Conservation (phyloP, 2,797 vertebrate species). For the Chiloscyllium punctatum region DNA sequence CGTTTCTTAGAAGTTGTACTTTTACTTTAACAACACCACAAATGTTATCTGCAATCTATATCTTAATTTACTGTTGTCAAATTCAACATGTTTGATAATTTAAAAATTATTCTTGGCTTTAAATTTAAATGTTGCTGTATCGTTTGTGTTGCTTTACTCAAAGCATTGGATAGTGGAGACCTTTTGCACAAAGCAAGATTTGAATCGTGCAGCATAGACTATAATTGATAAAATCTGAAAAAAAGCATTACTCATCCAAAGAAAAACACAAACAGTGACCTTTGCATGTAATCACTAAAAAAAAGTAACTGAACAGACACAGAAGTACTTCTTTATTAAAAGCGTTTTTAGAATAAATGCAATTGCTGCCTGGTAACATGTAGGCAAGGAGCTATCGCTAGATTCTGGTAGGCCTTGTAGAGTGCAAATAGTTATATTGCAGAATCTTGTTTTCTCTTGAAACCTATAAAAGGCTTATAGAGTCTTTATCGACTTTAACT, state of each 20-base stretch:
- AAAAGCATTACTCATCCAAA: background rate
- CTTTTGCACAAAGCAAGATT: background rate
- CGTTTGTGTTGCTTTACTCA: background rate
- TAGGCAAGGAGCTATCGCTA: background rate
- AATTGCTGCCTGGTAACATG: background rate
- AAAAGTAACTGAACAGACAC: background rate
- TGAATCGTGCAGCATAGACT: background rate
- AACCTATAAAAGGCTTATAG: constrained; percentile 38
- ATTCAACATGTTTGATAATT: background rate
- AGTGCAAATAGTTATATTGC: constrained; percentile 18
- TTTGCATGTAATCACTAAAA: background rate
- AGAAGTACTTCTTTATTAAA: constrained; percentile 13
- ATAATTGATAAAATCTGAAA: constrained; percentile 12
- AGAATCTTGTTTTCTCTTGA: constrained; percentile 17
- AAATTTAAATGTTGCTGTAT: background rate
- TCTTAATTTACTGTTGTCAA: background rate
- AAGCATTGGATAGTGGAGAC: background rate
- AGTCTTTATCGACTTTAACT: background rate
- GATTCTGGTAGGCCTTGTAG: constrained; percentile 18
- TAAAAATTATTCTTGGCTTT: background rate
- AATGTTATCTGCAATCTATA: background rate
- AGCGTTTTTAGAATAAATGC: constrained; percentile 33
- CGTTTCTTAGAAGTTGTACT: background rate
- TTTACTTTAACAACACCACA: background rate
- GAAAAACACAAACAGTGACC: background rate